Base-by-base conservation (phyloP, 2,113 vertebrate genomes). In the Chlorodrepanis virens region DNA sequence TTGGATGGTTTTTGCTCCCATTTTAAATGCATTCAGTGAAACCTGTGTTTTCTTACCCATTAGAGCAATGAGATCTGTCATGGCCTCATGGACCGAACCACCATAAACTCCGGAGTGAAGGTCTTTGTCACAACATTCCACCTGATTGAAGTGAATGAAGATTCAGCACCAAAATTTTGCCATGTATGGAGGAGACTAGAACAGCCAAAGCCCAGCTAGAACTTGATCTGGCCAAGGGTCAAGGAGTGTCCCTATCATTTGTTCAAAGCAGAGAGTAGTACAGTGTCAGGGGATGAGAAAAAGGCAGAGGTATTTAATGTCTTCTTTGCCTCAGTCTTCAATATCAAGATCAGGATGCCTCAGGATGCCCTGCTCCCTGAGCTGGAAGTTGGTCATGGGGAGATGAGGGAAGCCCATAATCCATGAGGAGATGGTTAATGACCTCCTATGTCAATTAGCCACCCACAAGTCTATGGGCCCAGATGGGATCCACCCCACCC, bases 81-180 rank as follows among this genome's bases (percentile, higher is more conserved):
- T 99, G 77, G 99, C 99, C 93, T 99, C 99, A 16, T 99, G 98
- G 27, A 99, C 98, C 0, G 99, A 99, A 12, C 99, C 99, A 10
- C 99, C 99, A 56, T 99, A 99, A 80, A 99, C 99, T 2, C 99
- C 99, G 3, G 99, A 99, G 91, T 99, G 99, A 28, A 99, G 98
- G 93, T 99, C 99, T 92, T 98, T 99, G 63, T 85, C 97, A 67
- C 96, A 95, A 40, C 99, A 98, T 61, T 98, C 97, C 95, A 99
- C 98, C 99, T 97, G 93, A 6, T 92, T 53, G 67, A 80, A 88
- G 93, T 18, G 40, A 93, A 94, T 70, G n/a, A 74, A 78, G 60
- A 79, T 28, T 76, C 57, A 71, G 23, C 78, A 78, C 1, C 1
- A 63, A 83, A 10, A 87, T 8, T 50, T 14, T 40, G 39, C 10